phyloP scores from a whole-genome alignment of 2,113 vertebrate genomes.

The Candoia aspera region DNA sequence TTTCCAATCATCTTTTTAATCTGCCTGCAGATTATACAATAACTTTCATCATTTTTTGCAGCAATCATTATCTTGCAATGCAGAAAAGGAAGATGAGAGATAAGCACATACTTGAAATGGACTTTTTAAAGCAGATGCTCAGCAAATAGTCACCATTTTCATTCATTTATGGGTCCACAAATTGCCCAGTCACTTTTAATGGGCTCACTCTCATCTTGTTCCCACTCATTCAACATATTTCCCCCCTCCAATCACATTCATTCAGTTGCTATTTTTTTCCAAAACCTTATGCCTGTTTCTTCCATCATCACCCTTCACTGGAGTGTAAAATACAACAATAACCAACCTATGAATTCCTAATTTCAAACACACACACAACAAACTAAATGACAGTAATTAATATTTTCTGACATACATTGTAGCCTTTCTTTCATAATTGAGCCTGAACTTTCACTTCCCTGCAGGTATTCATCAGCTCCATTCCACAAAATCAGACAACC shows the following conservation, averaged over 20 bases:
- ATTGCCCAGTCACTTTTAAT: not conserved
- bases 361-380: not conserved
- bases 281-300: not conserved
- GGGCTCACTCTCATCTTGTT: not conserved
- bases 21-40: not conserved
- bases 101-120: not conserved
- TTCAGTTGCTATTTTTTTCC: not conserved
- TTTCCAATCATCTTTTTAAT: constrained; percentile 1
- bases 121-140: not conserved
- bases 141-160: not conserved
- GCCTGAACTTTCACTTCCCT: not conserved
- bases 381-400: not conserved
- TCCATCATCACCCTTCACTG: not conserved
- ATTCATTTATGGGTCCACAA: not conserved
- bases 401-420: not conserved
- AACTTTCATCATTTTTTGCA: not conserved
- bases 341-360: not conserved
- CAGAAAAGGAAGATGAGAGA: not conserved
- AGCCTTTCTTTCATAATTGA: not conserved
- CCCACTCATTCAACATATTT: not conserved
- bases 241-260: not conserved
- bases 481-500: not conserved
- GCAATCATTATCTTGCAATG: not conserved
- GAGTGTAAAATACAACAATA: not conserved
- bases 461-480: not conserved